Evolutionary conservation across 2,113 vertebrate species (phyloP).

Genomic region (Lophius piscatorius): DNA sequence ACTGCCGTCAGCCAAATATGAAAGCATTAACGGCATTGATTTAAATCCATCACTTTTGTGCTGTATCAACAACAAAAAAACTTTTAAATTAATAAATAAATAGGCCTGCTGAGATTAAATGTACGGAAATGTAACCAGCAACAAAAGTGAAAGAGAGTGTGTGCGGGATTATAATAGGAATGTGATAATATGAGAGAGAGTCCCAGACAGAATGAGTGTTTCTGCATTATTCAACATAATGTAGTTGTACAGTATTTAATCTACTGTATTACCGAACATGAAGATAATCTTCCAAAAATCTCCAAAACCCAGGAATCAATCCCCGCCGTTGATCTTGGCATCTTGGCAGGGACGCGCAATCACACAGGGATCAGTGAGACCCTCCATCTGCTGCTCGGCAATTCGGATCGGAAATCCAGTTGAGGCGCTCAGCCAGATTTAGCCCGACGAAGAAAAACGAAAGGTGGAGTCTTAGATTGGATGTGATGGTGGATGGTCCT

Average conservation of each 20-base stretch:
- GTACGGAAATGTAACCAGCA: not conserved
- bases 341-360: conserved; percentile 11
- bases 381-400: conserved; percentile 33
- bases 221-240: not conserved
- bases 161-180: not conserved
- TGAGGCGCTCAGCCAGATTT: conserved; percentile 10
- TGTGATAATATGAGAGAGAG: too few relatives aligned
- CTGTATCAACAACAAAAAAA: too few relatives aligned
- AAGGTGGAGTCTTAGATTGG: conserved; percentile 15
- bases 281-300: conserved; percentile 15
- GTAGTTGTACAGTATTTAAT: not conserved
- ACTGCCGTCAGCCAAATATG: too few relatives aligned
- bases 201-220: not conserved
- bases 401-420: conserved; percentile 19
- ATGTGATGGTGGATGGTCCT: conserved; percentile 15
- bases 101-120: too few relatives aligned
- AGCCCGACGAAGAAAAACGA: conserved; percentile 1
- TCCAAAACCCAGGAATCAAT: conserved; percentile 36
- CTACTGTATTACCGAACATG: not conserved
- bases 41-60: too few relatives aligned
- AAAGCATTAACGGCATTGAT: too few relatives aligned
- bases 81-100: too few relatives aligned
- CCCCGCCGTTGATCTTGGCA: conserved; percentile 31
- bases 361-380: conserved; percentile 12
- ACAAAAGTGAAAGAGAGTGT: not conserved